phyloP scores from a whole-genome alignment of 1,140 invertebrate genomes.

The Cepaea nemoralis region DNA sequence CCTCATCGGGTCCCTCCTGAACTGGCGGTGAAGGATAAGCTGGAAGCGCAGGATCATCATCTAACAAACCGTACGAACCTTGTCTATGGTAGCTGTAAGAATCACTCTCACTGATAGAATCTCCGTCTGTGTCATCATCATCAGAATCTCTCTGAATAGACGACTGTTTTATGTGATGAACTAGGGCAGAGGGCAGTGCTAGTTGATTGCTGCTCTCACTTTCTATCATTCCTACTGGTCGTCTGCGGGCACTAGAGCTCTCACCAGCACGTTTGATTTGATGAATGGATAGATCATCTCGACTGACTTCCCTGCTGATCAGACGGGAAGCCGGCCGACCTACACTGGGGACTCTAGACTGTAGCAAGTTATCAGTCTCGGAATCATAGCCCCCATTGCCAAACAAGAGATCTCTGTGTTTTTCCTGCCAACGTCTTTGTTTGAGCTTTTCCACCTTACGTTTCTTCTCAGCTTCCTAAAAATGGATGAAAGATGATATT shows the following conservation, averaged over 20 bases:
- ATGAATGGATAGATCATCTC: conserved; percentile 8
- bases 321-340: background rate
- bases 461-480: conserved; percentile 68
- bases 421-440: conserved; percentile 68
- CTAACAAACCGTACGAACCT: conserved; percentile 49
- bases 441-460: conserved; percentile 67
- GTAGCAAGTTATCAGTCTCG: conserved; percentile 48
- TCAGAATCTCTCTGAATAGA: conserved; percentile 14
- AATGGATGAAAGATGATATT: background rate
- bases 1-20: background rate
- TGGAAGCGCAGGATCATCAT: conserved; percentile 41
- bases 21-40: conserved; percentile 26
- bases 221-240: background rate
- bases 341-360: conserved; percentile 42
- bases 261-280: background rate
- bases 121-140: conserved; percentile 30
- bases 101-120: conserved; percentile 41
- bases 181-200: conserved; percentile 13
- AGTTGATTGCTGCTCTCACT: background rate
- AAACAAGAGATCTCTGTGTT: conserved; percentile 64
- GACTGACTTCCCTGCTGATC: background rate
- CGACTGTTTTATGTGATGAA: conserved; percentile 1
- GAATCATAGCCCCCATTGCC: conserved; percentile 51
- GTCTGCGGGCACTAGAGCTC: background rate
- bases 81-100: conserved; percentile 36